A percentile compares a stretch with the other conserved stretches of the same genome.
phyloP scores from a whole-genome alignment of 2,888 invertebrate species.

The Cancer borealis region DNA sequence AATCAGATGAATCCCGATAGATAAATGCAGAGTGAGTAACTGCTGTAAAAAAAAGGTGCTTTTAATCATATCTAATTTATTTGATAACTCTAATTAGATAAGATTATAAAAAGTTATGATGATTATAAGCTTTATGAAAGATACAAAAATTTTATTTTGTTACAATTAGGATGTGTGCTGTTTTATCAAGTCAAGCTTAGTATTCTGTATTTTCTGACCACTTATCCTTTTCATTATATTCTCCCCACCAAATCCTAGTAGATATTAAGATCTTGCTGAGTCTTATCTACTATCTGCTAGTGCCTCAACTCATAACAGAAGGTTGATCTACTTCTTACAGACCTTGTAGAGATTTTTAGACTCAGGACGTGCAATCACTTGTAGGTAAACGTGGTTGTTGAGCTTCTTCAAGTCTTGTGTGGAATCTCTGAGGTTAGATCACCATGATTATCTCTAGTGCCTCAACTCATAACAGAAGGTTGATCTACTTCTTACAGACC shows the following conservation, averaged over 20 bases:
- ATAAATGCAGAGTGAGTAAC: neutral
- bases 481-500: neutral
- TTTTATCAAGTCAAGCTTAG: neutral
- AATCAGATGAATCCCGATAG: neutral
- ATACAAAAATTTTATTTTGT: too few relatives aligned
- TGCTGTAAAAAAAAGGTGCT: neutral
- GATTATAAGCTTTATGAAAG: too few relatives aligned
- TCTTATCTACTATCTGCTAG: neutral
- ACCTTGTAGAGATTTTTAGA: neutral
- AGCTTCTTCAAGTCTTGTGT: neutral
- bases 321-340: neutral
- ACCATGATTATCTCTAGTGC: too few relatives aligned
- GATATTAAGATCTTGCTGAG: neutral
- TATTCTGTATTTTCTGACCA: neutral
- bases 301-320: neutral
- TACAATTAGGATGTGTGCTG: neutral
- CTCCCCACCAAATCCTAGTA: neutral
- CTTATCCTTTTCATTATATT: neutral
- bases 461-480: neutral
- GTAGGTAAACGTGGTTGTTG: neutral
- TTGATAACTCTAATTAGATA: neutral
- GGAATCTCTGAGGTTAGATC: neutral
- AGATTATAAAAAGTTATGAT: neutral
- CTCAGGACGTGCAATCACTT: neutral
- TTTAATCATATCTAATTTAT: neutral